Conservation (phyloP, 2,888 invertebrate genomes). For the Pogonocherus hispidulus region DNA sequence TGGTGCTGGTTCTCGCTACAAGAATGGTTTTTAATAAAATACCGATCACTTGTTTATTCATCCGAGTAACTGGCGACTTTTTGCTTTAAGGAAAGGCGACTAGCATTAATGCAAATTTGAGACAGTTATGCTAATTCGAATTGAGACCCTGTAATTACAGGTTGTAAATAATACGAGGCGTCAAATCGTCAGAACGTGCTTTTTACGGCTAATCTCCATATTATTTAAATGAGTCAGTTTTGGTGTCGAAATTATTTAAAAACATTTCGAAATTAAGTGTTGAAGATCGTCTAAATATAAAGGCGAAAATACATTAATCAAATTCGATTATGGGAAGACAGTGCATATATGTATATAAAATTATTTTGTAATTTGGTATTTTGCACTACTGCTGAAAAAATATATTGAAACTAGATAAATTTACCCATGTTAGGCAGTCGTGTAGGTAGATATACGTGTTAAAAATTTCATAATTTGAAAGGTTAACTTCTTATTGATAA, state of each 20-base stretch:
- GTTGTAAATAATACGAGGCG: conserved; percentile 18
- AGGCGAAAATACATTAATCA: background rate
- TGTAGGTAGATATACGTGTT: no score
- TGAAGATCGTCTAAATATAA: background rate
- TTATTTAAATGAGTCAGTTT: background rate
- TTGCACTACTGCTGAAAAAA: no score
- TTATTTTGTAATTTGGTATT: no score
- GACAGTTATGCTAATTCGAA: background rate
- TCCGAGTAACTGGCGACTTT: conserved; percentile 13
- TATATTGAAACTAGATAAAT: no score
- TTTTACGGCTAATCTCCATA: conserved; percentile 9
- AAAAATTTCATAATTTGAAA: no score
- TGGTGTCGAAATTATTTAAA: conserved; percentile 5
- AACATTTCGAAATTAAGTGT: background rate
- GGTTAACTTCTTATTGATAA: no score
- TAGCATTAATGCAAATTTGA: conserved; percentile 28
- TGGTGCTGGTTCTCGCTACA: conserved; percentile 14
- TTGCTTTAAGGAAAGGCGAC: conserved; percentile 5
- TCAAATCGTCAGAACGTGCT: background rate
- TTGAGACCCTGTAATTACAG: conserved; percentile 18
- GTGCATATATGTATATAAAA: no score
- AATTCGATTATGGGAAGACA: background rate
- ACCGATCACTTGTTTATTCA: conserved; percentile 21
- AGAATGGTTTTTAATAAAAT: conserved; percentile 23
- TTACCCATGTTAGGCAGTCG: no score